Percentiles rank a stretch among this genome's conserved stretches.
These are phyloP conservation scores for Zophobas atratus DNA, from an alignment of 1,140 invertebrate species.

Conservation along the genomic window DNA sequence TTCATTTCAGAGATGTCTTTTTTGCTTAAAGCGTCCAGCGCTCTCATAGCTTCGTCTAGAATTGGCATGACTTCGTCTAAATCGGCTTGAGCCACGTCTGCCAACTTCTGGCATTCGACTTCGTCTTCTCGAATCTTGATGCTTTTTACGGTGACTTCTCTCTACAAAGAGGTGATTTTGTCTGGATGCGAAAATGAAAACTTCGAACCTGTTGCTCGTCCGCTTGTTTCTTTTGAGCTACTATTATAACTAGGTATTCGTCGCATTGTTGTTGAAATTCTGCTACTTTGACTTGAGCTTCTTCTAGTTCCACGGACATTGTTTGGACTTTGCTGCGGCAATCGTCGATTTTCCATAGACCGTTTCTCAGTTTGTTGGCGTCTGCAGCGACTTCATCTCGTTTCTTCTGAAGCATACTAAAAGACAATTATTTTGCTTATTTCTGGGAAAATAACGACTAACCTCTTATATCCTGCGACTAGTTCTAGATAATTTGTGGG, in stretches of 20 bases:
- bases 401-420: slow-evolving; percentile 81
- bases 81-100: slow-evolving; percentile 84
- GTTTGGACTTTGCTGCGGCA: slow-evolving; percentile 81
- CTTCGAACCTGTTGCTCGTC: slow-evolving; percentile 77
- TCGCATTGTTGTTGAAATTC: slow-evolving; percentile 84
- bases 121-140: slow-evolving; percentile 85
- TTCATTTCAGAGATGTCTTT: slow-evolving; percentile 92
- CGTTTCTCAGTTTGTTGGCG: slow-evolving; percentile 82
- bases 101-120: slow-evolving; percentile 83
- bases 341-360: slow-evolving; percentile 85
- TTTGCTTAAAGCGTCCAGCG: slow-evolving; percentile 83
- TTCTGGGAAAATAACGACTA: neutral
- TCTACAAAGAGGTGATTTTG: slow-evolving; percentile 66
- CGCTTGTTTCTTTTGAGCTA: slow-evolving; percentile 83
- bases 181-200: slow-evolving; percentile 4
- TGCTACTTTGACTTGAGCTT: slow-evolving; percentile 81
- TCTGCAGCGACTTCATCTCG: slow-evolving; percentile 78
- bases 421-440: slow-evolving; percentile 31
- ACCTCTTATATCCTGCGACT: slow-evolving; percentile 86
- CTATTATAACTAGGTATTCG: slow-evolving; percentile 81
- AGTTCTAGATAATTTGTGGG: slow-evolving; percentile 89
- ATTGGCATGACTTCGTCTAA: slow-evolving; percentile 88
- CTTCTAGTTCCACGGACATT: slow-evolving; percentile 85
- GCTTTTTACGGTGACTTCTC: slow-evolving; percentile 76
- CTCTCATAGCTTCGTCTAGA: slow-evolving; percentile 84